Base-by-base conservation (phyloP, 2,797 vertebrate genomes). In the Triplophysa bombifrons region DNA sequence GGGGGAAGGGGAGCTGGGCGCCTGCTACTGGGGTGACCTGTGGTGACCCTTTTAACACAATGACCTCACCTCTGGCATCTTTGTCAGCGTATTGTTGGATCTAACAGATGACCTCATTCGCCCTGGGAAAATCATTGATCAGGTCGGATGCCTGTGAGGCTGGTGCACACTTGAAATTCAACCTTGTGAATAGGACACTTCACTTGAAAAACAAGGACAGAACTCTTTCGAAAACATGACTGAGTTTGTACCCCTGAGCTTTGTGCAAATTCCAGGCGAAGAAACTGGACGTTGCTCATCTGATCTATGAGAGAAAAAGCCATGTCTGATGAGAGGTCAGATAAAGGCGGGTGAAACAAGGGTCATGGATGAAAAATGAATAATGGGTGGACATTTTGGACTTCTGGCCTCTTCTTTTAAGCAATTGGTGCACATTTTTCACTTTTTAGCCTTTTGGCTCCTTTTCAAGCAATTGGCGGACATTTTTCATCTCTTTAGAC, bases 361-460 rank as follows among this genome's bases (percentile, higher is more conserved):
- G 91, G 90, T 92, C 90, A 92, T 85, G 76, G 84, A 89, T 79
- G 80, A 86, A 86, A 81, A 74, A 86, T 91, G 80, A 92, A 86
- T 91, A 90, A 93, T 84, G 20, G 22, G 19, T 30, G 48, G 25
- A 58, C 70, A 51, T 58, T 67, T 72, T 48, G 41, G 63, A 78
- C 76, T 78, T 64, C 51, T 78, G 76, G 70, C 34, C 78, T 30
- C 22, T 3, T 34, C 66, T n/a, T 58, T 3, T 50, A 73, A 60
- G 70, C 14, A 34, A 58, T n/a, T 60, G 53, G 53, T 73, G 13
- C 25, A 60, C 78, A 73, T 80, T 80, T 80, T 80, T 67, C 78
- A 80, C 53, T 60, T 25, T 58, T 41, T 66, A 60, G 76, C 56
- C 76, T 72, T 72, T 72, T 78, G 68, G 67, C 70, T 61, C 27